Percentiles rank a stretch among this genome's conserved stretches.
Evolutionary conservation across 2,888 invertebrate species (phyloP).

Genomic region (Philereme vetulata): DNA sequence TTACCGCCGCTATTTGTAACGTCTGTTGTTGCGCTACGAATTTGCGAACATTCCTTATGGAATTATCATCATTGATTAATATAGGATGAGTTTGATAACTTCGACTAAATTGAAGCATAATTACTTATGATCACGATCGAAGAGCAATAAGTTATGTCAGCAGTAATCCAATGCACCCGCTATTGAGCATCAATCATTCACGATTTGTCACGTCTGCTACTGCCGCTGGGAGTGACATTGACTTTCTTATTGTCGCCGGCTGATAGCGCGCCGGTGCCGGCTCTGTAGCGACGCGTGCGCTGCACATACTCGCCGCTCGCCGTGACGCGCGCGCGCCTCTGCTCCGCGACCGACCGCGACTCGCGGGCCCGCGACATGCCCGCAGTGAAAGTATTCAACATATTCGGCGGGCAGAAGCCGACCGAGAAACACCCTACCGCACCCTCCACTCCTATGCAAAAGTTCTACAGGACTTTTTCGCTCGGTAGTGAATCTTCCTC

Average conservation of each 20-base stretch:
- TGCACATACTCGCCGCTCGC: slow-evolving; percentile 75
- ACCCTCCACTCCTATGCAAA: slow-evolving; percentile 71
- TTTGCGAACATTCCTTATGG: slow-evolving; percentile 2
- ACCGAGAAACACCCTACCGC: slow-evolving; percentile 70
- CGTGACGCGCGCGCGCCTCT: slow-evolving; percentile 78
- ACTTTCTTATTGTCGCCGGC: slow-evolving; percentile 73
- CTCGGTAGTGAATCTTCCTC: slow-evolving; percentile 66
- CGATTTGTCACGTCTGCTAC: slow-evolving; percentile 63
- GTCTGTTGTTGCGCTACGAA: slow-evolving; percentile 1
- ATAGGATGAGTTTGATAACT: slow-evolving; percentile 19
- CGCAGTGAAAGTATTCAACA: slow-evolving; percentile 83
- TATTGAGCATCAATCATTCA: slow-evolving; percentile 44
- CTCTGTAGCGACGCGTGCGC: slow-evolving; percentile 48
- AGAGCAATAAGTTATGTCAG: slow-evolving; percentile 36
- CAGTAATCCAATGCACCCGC: slow-evolving; percentile 33
- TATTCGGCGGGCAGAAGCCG: slow-evolving; percentile 82
- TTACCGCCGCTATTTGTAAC: slow-evolving; percentile 14
- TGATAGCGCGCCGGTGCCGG: slow-evolving; percentile 58
- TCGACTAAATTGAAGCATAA: slow-evolving; percentile 24
- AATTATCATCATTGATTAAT: slow-evolving; percentile 7
- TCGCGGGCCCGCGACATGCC: slow-evolving; percentile 79
- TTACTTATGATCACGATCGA: slow-evolving; percentile 29
- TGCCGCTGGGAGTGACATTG: slow-evolving; percentile 70
- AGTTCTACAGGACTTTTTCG: slow-evolving; percentile 82
- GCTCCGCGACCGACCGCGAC: slow-evolving; percentile 68